A percentile compares a stretch with the other conserved stretches of the same genome.
phyloP scores from a whole-genome alignment of 2,797 vertebrate species.

The Leptoclinus maculatus region DNA sequence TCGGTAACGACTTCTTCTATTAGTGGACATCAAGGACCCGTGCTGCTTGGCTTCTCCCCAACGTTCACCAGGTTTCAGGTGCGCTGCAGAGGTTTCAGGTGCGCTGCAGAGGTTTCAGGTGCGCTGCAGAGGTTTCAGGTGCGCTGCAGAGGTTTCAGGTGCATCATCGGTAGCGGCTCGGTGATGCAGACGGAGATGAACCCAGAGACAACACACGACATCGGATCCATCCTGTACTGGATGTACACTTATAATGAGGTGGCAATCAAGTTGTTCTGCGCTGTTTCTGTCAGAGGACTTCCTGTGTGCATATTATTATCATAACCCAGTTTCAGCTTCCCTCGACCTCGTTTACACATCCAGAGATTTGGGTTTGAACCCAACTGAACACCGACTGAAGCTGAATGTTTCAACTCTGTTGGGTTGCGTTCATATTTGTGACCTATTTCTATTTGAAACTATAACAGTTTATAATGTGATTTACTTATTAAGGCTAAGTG shows the following conservation, averaged over 20 bases:
- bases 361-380: neutral
- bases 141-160: constrained; percentile 20
- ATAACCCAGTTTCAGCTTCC: neutral
- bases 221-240: constrained; percentile 6
- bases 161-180: constrained; percentile 30
- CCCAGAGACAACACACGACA: constrained; percentile 3
- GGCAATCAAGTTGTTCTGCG: neutral
- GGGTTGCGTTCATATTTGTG: neutral
- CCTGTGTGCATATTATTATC: constrained; percentile 10
- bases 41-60: constrained; percentile 45
- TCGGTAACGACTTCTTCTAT: no score
- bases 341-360: neutral
- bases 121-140: no score
- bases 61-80: no score
- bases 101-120: no score
- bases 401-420: neutral
- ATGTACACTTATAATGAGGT: constrained; percentile 4
- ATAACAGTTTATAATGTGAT: no score
- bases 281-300: constrained; percentile 36
- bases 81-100: no score
- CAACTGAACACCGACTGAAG: neutral
- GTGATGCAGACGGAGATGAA: constrained; percentile 27
- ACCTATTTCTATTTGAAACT: neutral
- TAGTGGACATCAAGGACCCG: constrained; percentile 23
- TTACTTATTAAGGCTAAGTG: no score